Base-by-base conservation (phyloP, 1,140 invertebrate species). In the Heliconius himera region DNA sequence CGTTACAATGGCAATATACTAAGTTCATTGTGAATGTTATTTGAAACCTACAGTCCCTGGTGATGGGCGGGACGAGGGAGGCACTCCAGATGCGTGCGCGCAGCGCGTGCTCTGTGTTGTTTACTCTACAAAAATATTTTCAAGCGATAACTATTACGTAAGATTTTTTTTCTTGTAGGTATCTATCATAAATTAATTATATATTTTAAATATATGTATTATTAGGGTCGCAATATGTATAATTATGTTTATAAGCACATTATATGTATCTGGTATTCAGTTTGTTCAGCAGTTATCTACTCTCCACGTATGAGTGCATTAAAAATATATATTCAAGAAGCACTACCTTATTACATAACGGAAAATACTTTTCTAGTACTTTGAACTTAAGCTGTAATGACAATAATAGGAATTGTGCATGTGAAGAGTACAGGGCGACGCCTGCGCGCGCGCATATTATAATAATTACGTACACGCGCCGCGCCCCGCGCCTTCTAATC, bases 381-480 rank as follows among this genome's bases (percentile, higher is more conserved):
- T 76, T 70, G 38, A 75, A 66, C 74, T 75, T 22, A 8, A 38
- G 33, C 66, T 70, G 56, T 76, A 76, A 75, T 80, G 51, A 87
- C 82, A 88, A 89, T 86, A 90, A 89, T 87, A 85, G 87, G 87
- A 88, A 82, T 83, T 82, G 83, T 83, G 84, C 78, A 82, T 29
- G 38, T 66, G 66, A 76, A 81, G 74, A 75, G 77, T 86, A 72
- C 86, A 83, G 86, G 87, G 85, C 83, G 81, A 84, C 87, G 89
- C 83, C 74, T 81, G 85, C 89, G 85, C 89, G 83, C 41, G 77
- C 78, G 82, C 83, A 89, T 87, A 93, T 93, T 91, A 93, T 89
- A 92, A 93, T 90, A 90, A 93, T 93, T 92, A 93, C 87, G 73
- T 73, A 74, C 91, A 90, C 88, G 87, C 87, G 89, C 90, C 85